Base-by-base conservation (phyloP, 2,888 invertebrate species). In the Zygogramma bicolorata region DNA sequence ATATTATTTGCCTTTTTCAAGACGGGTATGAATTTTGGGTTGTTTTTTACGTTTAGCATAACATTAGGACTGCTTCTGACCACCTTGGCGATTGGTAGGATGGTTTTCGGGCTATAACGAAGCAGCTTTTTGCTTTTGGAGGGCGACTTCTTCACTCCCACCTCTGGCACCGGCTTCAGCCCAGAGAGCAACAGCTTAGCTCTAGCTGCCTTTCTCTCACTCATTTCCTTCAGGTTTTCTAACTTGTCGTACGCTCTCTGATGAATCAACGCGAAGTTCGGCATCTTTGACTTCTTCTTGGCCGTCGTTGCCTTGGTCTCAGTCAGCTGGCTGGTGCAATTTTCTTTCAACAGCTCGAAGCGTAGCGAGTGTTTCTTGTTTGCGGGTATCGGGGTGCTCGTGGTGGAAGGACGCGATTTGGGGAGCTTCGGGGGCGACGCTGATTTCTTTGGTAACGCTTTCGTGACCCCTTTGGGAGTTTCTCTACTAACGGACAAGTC, bases 221-320 rank as follows among this genome's bases (percentile, higher is more conserved):
- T 88, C 81, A 91, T 90, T 81, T 93, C 92, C 49, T 89, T 85
- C 15, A 94, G 83, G 13, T 92, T 92, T 86, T 93, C 93, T 91
- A 93, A 92, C 86, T 90, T 90, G 29, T 88, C 88, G 81, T 92
- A 93, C 65, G 90, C 88, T 79, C 89, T 90, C 83, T 91, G 88
- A 81, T 94, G 94, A 65, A 94, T 88, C 3, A 90, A 89, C 0
- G 91, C 89, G 84, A 94, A 94, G 86, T 94, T 91, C 0, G 94
- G 94, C 82, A 92, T 85, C 86, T 90, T 91, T 4, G 70, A 67
- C n/a, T 25, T 59, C 8, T 71, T 53, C 46, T 40, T 73, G 20
- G 70, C 34, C 2, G 29, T 59, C 2, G 31, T n/a, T n/a, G n/a
- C 49, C n/a, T 57, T 31, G 29, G n/a, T 62, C 22, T 65, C 59